These are phyloP conservation scores for Eulemur coronatus DNA, from an alignment of 2,797 vertebrate genomes.

Conservation along the genomic window DNA sequence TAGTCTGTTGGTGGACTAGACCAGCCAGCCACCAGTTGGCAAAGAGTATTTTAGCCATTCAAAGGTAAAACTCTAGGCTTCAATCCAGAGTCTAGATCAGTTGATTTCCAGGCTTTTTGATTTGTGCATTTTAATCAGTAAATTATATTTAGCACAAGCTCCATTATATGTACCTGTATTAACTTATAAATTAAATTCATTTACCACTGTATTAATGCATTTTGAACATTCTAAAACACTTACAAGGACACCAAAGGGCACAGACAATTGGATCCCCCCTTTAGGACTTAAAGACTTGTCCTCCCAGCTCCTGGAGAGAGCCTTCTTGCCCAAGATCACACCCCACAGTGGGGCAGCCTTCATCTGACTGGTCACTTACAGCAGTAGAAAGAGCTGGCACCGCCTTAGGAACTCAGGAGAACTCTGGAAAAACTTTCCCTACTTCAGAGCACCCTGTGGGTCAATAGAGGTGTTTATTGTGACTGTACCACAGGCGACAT, in stretches of 20 bases:
- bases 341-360: not conserved
- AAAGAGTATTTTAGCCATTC: not conserved
- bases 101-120: not conserved
- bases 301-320: not conserved
- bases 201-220: not conserved
- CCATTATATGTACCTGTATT: not conserved
- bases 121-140: not conserved
- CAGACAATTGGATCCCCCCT: not conserved
- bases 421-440: not conserved
- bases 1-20: not conserved
- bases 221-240: constrained; percentile 36
- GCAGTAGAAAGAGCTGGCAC: not conserved
- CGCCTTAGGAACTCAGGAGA: not conserved
- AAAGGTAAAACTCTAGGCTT: not conserved
- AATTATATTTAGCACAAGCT: not conserved
- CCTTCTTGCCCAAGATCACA: not conserved
- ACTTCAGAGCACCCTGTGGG: not conserved
- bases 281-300: not conserved
- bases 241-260: not conserved
- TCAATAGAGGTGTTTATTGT: not conserved
- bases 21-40: not conserved
- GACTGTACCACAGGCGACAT: not conserved
- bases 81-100: not conserved
- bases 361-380: not conserved
- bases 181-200: not conserved